Evolutionary conservation across 2,888 invertebrate genomes (phyloP).

Genomic region (Acrocyrtus sp.): DNA sequence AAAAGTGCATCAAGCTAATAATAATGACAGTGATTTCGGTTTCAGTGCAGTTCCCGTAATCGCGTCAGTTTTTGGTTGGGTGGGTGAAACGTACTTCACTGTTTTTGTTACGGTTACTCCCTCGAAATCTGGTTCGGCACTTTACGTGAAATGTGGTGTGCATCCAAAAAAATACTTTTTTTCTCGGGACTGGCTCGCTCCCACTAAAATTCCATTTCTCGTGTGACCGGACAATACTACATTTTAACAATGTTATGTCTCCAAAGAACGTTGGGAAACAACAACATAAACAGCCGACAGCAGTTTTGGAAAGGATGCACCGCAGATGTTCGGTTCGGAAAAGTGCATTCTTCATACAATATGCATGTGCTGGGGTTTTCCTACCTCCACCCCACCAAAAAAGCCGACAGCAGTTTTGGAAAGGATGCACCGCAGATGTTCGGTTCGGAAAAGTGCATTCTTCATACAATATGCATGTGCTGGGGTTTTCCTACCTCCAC

Average conservation of each 20-base stretch:
- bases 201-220: slow-evolving; percentile 19
- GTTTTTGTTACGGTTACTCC: slow-evolving; percentile 21
- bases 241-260: too few relatives aligned
- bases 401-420: slow-evolving; percentile 1
- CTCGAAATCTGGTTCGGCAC: slow-evolving; percentile 20
- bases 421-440: slow-evolving; percentile 13
- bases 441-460: slow-evolving; percentile 5
- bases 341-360: neutral
- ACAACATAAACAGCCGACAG: too few relatives aligned
- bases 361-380: neutral
- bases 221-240: slow-evolving; percentile 26
- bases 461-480: slow-evolving; percentile 25
- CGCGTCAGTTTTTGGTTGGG: neutral
- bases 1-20: slow-evolving; percentile 40
- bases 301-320: slow-evolving; percentile 19
- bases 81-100: slow-evolving; percentile 19
- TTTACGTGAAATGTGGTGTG: neutral
- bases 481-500: neutral
- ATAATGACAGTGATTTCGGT: slow-evolving; percentile 31
- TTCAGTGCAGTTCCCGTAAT: too few relatives aligned
- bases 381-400: neutral
- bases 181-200: neutral
- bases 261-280: too few relatives aligned
- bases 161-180: neutral
- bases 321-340: too few relatives aligned